phyloP scores from a whole-genome alignment of 2,113 vertebrate genomes.

The Antennarius striatus region DNA sequence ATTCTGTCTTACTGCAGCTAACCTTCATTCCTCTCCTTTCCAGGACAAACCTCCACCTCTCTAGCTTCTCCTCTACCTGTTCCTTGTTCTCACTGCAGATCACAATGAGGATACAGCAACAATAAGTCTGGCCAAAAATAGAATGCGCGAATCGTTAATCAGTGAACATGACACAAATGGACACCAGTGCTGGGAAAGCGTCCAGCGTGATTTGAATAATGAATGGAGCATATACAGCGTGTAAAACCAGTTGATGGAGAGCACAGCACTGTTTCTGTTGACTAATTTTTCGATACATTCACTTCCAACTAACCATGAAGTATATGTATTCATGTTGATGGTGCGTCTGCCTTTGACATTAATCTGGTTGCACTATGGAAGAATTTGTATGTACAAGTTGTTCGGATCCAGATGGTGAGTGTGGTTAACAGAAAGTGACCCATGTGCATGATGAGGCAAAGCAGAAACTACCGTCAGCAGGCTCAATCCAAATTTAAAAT shows the following conservation, averaged over 20 bases:
- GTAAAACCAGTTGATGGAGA: conserved; percentile 37
- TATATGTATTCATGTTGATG: conserved; percentile 35
- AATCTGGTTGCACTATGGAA: conserved; percentile 28
- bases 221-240: conserved; percentile 37
- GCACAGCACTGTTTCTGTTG: conserved; percentile 29
- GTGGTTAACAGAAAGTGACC: conserved; percentile 29
- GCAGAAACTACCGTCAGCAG: not conserved
- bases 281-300: conserved; percentile 40
- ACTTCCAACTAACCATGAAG: conserved; percentile 43
- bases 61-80: too few species aligned
- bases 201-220: conserved; percentile 47
- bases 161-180: conserved; percentile 14
- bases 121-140: conserved; percentile 28
- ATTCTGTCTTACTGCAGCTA: too few species aligned
- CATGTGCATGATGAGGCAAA: conserved; percentile 34
- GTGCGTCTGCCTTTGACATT: conserved; percentile 48
- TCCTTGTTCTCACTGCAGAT: too few species aligned
- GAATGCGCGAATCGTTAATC: conserved; percentile 21
- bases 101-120: conserved; percentile 10
- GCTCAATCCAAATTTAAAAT: not conserved
- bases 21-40: too few species aligned
- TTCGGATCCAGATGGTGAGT: conserved; percentile 33
- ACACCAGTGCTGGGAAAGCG: conserved; percentile 41
- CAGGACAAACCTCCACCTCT: too few species aligned
- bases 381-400: conserved; percentile 38